Evolutionary conservation across 2,113 vertebrate genomes (phyloP).

Genomic region (Perca flavescens): DNA sequence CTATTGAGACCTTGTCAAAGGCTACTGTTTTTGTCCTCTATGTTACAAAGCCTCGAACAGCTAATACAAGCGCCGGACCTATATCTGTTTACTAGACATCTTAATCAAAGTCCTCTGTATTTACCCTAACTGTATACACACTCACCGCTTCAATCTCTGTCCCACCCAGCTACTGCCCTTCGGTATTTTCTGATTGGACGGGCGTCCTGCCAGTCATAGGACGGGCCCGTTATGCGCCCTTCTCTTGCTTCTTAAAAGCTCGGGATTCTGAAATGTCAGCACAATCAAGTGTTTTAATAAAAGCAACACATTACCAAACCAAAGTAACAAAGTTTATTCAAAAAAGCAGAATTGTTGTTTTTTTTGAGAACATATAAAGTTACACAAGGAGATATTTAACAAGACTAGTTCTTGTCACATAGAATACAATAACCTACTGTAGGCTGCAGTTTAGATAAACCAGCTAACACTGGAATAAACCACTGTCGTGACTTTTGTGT

Average conservation of each 20-base stretch:
- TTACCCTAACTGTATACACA: background rate
- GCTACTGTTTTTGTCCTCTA: no score
- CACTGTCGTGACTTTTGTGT: background rate
- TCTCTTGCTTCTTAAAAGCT: constrained; percentile 1
- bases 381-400: no score
- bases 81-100: background rate
- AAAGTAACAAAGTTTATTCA: background rate
- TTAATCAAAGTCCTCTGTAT: background rate
- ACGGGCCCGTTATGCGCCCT: background rate
- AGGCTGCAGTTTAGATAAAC: background rate
- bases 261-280: rapidly evolving
- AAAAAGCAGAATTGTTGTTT: background rate
- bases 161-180: background rate
- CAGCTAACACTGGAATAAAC: background rate
- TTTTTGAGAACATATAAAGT: background rate
- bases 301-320: background rate
- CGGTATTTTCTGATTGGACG: constrained; percentile 58
- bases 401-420: rapidly evolving
- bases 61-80: background rate
- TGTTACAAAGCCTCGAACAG: background rate
- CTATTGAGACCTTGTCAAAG: background rate
- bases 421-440: background rate
- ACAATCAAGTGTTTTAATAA: background rate
- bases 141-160: background rate
- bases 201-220: constrained; percentile 27